These are phyloP conservation scores for Sylvilagus bachmani DNA, from an alignment of 2,113 vertebrate species.

Conservation along the genomic window DNA sequence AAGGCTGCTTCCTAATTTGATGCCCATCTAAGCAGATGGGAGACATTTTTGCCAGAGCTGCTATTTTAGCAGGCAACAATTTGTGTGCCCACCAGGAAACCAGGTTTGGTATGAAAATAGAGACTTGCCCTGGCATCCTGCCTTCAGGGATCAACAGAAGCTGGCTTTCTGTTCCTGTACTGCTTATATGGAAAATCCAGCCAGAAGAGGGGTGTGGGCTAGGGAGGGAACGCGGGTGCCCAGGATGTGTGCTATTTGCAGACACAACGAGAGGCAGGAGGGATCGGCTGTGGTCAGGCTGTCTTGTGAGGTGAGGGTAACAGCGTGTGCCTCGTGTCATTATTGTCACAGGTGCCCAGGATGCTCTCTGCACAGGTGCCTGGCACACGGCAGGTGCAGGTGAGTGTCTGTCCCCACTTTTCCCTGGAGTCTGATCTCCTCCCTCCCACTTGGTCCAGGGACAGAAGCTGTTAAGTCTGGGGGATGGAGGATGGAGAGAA, in stretches of 20 bases:
- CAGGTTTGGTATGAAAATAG: slow-evolving; percentile 80
- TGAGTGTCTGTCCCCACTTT: background rate
- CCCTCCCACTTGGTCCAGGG: background rate
- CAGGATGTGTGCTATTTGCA: background rate
- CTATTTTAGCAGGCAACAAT: slow-evolving; percentile 82
- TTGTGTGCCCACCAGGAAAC: slow-evolving; percentile 82
- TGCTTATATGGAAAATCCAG: slow-evolving; percentile 44
- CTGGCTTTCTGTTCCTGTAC: background rate
- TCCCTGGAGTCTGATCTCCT: background rate
- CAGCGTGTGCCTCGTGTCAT: fast-evolving
- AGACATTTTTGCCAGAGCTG: slow-evolving; percentile 61
- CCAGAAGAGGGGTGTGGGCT: no score
- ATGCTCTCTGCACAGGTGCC: background rate
- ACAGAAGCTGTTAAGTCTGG: background rate
- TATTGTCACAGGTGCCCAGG: fast-evolving
- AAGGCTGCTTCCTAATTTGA: slow-evolving; percentile 20
- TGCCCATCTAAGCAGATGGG: slow-evolving; percentile 62
- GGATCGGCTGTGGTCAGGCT: fast-evolving
- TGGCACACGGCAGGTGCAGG: fast-evolving
- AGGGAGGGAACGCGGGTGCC: background rate
- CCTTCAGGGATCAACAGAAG: background rate
- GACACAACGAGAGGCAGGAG: background rate
- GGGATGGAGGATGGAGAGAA: background rate
- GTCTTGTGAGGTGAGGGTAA: background rate
- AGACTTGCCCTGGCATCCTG: slow-evolving; percentile 36